A percentile compares a stretch with the other conserved stretches of the same genome.
These are phyloP conservation scores for Vidua chalybeata DNA, from an alignment of 2,113 vertebrate genomes.

Conservation along the genomic window DNA sequence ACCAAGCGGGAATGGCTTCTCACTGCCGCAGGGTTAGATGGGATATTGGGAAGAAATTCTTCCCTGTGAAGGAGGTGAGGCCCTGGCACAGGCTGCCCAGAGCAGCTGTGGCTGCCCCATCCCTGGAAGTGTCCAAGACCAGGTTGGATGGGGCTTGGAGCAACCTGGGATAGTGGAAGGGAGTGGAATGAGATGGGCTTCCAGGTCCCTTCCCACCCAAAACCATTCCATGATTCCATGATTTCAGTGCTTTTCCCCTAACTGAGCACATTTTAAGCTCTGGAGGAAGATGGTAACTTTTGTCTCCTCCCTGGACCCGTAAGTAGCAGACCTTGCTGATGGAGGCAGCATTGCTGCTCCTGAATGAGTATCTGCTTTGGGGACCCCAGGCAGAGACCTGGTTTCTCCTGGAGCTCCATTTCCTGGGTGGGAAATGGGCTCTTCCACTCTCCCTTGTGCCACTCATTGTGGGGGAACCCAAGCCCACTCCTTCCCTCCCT, in stretches of 20 bases:
- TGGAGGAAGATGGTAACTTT: neutral
- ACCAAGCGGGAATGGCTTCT: neutral
- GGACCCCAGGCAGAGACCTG: neutral
- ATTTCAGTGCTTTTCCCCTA: neutral
- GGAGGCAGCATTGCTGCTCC: neutral
- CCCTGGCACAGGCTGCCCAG: neutral
- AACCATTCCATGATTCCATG: neutral
- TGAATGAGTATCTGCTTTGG: rapidly evolving
- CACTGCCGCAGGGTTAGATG: neutral
- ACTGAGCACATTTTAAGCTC: neutral
- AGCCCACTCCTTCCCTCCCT: neutral
- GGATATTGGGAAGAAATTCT: neutral
- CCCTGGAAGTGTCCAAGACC: neutral
- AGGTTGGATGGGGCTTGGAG: rapidly evolving
- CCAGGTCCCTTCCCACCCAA: neutral
- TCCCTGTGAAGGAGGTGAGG: rapidly evolving
- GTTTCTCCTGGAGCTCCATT: neutral
- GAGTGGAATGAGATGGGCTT: neutral
- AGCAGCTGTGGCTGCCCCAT: neutral
- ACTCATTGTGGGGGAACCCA: neutral
- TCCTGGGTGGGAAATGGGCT: neutral
- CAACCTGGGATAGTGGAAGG: neutral
- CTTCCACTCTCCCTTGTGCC: neutral
- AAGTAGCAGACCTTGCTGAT: neutral
- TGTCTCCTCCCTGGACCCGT: rapidly evolving